Evolutionary conservation across 2,113 vertebrate species (phyloP).

Genomic region (Osmerus mordax): DNA sequence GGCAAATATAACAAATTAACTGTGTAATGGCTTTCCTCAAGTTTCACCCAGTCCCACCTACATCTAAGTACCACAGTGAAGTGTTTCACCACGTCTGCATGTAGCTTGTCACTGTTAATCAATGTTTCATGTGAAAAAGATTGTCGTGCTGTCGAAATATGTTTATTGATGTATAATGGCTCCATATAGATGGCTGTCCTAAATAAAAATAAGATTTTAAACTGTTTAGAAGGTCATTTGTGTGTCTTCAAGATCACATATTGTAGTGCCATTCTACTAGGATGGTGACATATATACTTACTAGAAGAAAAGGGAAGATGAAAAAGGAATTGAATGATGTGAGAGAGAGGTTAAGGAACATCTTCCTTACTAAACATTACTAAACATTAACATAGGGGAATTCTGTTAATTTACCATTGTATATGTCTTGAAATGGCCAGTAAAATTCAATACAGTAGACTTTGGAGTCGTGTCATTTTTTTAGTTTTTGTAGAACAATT

Average conservation of each 20-base stretch:
- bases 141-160: no score
- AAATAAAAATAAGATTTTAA: neutral
- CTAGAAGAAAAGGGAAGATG: neutral
- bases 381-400: neutral
- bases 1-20: no score
- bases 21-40: no score
- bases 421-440: neutral
- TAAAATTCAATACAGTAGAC: no score
- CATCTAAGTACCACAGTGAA: no score
- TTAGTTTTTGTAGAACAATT: neutral
- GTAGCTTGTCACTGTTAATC: no score
- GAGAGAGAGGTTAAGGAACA: neutral
- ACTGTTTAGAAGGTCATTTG: neutral
- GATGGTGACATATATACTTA: neutral
- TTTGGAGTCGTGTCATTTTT: neutral
- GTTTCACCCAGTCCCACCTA: no score
- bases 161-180: neutral
- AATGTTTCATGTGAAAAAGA: no score
- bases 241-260: neutral
- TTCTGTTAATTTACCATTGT: neutral
- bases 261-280: neutral
- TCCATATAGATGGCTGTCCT: neutral
- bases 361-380: neutral
- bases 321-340: neutral
- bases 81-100: no score